Evolutionary conservation across 2,797 vertebrate genomes (phyloP).

Genomic region (Mormyrus hasselquistii): DNA sequence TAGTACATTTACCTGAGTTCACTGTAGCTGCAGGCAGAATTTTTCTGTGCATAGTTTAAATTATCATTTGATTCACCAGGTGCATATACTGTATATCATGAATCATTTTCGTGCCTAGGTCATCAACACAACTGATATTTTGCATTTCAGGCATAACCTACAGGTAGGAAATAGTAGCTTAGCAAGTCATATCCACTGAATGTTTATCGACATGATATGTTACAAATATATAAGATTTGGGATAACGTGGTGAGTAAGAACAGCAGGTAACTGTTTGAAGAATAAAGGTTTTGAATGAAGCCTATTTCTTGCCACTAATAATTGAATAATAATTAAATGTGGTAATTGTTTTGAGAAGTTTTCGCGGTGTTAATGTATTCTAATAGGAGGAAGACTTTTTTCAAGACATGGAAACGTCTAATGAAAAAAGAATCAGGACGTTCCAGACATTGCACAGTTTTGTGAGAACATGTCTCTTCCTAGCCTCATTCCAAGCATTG

Average conservation of each 20-base stretch:
- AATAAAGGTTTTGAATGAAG: neutral
- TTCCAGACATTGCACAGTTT: neutral
- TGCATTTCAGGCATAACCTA: neutral
- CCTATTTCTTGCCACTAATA: neutral
- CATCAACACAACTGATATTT: neutral
- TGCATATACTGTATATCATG: neutral
- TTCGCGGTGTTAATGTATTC: neutral
- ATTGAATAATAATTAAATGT: neutral
- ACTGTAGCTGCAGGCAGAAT: neutral
- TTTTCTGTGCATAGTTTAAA: neutral
- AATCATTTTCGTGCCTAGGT: neutral
- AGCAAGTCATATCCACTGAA: neutral
- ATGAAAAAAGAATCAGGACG: neutral
- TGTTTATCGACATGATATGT: neutral
- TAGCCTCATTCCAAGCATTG: neutral
- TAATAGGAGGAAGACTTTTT: neutral
- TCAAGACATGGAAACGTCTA: neutral
- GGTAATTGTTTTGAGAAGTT: neutral
- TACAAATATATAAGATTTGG: neutral
- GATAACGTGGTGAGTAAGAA: neutral
- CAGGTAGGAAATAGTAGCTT: neutral
- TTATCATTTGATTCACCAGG: neutral
- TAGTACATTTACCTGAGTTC: neutral
- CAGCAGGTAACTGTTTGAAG: neutral
- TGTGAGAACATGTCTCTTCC: neutral